phyloP scores from a whole-genome alignment of 2,888 invertebrate species.

The Podabrus alpinus region DNA sequence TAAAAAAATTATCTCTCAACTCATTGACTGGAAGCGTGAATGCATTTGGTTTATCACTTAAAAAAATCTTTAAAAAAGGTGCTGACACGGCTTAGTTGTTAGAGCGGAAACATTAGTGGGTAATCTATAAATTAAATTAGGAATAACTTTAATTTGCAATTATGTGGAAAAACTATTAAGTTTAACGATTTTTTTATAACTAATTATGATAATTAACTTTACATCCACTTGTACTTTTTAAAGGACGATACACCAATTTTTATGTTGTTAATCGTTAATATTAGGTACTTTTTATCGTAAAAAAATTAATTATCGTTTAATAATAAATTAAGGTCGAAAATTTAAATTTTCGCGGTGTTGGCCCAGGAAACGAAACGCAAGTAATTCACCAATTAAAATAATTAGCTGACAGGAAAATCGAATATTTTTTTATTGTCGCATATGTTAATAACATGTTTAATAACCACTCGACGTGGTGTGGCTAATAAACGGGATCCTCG shows the following conservation, averaged over 20 bases:
- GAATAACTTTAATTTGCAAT: neutral
- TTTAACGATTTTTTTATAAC: neutral
- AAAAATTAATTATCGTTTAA: too few relatives aligned
- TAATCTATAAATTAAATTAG: neutral
- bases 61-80: constrained; percentile 2
- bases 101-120: neutral
- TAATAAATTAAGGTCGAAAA: too few relatives aligned
- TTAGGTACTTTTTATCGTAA: too few relatives aligned
- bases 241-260: neutral
- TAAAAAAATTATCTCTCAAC: constrained; percentile 3
- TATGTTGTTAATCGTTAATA: neutral
- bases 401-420: too few relatives aligned
- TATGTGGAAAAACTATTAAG: neutral
- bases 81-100: constrained; percentile 2
- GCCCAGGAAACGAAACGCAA: too few relatives aligned
- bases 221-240: neutral
- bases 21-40: neutral
- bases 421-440: too few relatives aligned
- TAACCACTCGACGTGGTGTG: neutral
- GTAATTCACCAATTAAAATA: too few relatives aligned
- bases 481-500: neutral
- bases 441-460: too few relatives aligned
- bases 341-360: too few relatives aligned
- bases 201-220: neutral
- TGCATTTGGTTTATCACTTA: neutral